Evolutionary conservation across 1,140 invertebrate genomes (phyloP), one percentile per base, ranked within the genome.

Genomic region (Euwallacea fornicatus): DNA sequence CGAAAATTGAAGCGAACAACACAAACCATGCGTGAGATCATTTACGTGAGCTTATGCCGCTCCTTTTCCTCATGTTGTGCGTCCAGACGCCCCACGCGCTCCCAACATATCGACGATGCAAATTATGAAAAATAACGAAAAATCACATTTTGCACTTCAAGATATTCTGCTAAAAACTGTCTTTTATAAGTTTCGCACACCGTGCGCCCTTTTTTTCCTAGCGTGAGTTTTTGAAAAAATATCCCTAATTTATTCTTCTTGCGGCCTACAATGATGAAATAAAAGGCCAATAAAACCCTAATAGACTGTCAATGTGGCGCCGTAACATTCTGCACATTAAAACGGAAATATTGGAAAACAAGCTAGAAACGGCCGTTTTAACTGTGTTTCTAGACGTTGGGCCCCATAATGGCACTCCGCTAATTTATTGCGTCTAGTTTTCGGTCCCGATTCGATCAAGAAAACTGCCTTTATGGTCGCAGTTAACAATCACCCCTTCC

Each of bases 261-360:
- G n/a, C 13, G 63, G 44, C 41, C 63, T 65, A 53, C 44, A 42
- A 65, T 50, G 41, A 54, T 42, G 46, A 65, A 65, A 65, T 65
- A 54, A 65, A 65, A 65, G 41, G 13, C 46, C 47, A 42, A 65
- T 65, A 65, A 65, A 62, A 53, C 16, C 47, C 4, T 65, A 65
- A 65, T 65, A 65, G 63, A 47, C 63, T 65, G 63, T 54, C 63
- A 50, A 65, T 65, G 47, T 65, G 63, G 63, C 63, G 63, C 63
- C 63, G 50, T 65, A 65, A 54, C 63, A 54, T 65, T 65, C 63
- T 54, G 43, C 10, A 33, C 63, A 65, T 65, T 65, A 65, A 65
- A 65, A 13, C 47, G 50, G 50, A 53, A 44, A 65, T 65, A 65
- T 65, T 50, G 63, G 63, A 65, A 65, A 65, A 65, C 63, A 41